Base-by-base conservation (phyloP, 1,140 invertebrate genomes). In the Anthonomus grandis region DNA sequence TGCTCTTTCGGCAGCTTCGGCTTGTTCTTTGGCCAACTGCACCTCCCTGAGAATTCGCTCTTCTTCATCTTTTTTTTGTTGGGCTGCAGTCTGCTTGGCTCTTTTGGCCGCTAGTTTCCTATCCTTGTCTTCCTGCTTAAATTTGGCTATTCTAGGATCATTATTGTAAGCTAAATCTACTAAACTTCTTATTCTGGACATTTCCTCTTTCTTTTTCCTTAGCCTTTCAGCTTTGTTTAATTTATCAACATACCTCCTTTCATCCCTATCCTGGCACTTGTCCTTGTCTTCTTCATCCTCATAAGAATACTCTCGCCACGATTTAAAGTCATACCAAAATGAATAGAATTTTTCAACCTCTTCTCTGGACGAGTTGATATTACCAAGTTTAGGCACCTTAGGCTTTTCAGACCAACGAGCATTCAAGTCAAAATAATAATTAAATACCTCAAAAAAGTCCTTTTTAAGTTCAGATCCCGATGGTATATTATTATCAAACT, bases 281-380 rank as follows among this genome's bases (percentile, higher is more conserved):
- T 97, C 94, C 74, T 98, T 98, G 64, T 98, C 95, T 73, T 98
- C 97, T 76, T 98, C 95, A 75, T 99, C 97, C 52, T 97, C 75
- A 74, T 99, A 99, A n/a, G 95, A 98, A 78, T 90, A 99, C 69
- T 99, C 97, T 61, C 97, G 80, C 97, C 97, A 99, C 0, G 96
- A 98, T 64, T 98, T 93, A 78, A 98, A 99, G 62, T 94, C 85
- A 74, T 97, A 98, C 94, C 95, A 97, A 75, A 93, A 93, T 31
- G 85, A 83, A 71, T 93, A 93, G 76, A 93, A 93, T 31, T 80
- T 79, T 69, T 96, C 90, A 1, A 94, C 90, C 66, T 88, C 81
- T 53, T 86, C 81, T 39, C 89, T 76, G 0, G 81, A 74, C 38
- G 83, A 84, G 50, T 86, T 76, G 8, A 84, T 78, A 70, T 86